Base-by-base conservation (phyloP, 2,797 vertebrate species). In the Liparis tanakae region DNA sequence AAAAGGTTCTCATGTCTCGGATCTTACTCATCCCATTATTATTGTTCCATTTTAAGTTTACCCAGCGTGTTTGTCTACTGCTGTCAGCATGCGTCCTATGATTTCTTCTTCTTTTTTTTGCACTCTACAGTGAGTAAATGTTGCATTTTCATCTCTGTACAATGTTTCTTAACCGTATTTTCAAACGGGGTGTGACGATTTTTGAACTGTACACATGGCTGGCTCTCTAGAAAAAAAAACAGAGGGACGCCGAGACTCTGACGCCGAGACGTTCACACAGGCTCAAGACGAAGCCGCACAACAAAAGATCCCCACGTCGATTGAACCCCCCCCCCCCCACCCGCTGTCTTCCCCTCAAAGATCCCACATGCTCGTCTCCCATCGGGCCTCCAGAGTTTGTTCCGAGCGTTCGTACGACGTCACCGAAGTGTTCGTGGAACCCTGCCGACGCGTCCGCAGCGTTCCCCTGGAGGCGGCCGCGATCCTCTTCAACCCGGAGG, bases 1-100 rank as follows among this genome's bases (percentile, higher is more conserved):
- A 36, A 59, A 74, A 30, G 61, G 70, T 48, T 43, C 7, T 39
- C 17, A 10, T 43, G 58, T 48, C 7, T 6, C 51, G 67, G 13
- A 69, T 9, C 5, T 68, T 8, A 68, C 39, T 43, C 39, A 5
- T 62, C 67, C 48, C 44, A 59, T 41, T 41, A 41, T 80, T 4
- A 59, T 65, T 79, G 60, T 65, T 62, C 75, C 68, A 65, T 78
- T 77, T 43, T 85, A 84, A 82, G 74, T 83, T 80, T 10, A 71
- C 79, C 74, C 76, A 51, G 70, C 63, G 73, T 78, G 78, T 84
- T 61, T 53, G 72, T 88, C 91, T 91, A 87, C 85, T 91, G 91
- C 86, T 1, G 68, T 87, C 83, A 78, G 91, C 93, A 92, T 93
- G 91, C 90, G 83, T 90, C 83, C 79, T 90, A 85, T 48, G 53